Evolutionary conservation across 2,888 invertebrate genomes (phyloP).

Genomic region (Xestobium rufovillosum): DNA sequence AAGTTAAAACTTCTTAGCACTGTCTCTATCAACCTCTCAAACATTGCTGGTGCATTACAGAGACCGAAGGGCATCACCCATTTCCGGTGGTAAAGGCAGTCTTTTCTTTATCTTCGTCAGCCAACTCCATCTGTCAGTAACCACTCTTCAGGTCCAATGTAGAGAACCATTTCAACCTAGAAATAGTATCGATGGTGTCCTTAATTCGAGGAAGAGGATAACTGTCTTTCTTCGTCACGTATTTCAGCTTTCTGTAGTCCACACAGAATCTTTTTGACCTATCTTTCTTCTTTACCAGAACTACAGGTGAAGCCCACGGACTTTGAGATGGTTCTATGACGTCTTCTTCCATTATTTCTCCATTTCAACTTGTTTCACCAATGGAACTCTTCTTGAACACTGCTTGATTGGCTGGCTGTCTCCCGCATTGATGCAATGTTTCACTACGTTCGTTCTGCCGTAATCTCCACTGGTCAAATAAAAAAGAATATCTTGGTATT

Average conservation of each 20-base stretch:
- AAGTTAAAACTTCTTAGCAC: no score
- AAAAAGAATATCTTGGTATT: slow-evolving; percentile 3
- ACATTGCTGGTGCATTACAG: no score
- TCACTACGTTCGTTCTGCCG: slow-evolving; percentile 3
- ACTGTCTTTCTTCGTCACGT: slow-evolving; percentile 17
- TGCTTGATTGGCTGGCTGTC: slow-evolving; percentile 6
- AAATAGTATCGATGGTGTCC: slow-evolving; percentile 26
- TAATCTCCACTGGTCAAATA: no score
- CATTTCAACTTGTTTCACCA: slow-evolving; percentile 9
- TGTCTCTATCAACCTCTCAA: no score
- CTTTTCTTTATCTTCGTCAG: background rate
- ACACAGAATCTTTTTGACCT: slow-evolving; percentile 21
- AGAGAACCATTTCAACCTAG: slow-evolving; percentile 24
- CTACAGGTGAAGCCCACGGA: no score
- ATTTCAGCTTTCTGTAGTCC: slow-evolving; percentile 21
- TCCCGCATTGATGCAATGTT: slow-evolving; percentile 7
- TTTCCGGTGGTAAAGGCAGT: slow-evolving; percentile 13
- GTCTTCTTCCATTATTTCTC: slow-evolving; percentile 15
- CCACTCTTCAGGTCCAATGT: slow-evolving; percentile 26
- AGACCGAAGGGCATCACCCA: slow-evolving; percentile 14
- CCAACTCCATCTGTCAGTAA: no score
- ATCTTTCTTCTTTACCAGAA: no score
- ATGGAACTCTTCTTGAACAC: slow-evolving; percentile 5
- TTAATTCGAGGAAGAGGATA: slow-evolving; percentile 25
- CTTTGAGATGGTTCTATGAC: no score